Percentiles rank a stretch among this genome's conserved stretches.
Evolutionary conservation across 1,140 invertebrate genomes (phyloP).

Genomic region (Manduca sexta): DNA sequence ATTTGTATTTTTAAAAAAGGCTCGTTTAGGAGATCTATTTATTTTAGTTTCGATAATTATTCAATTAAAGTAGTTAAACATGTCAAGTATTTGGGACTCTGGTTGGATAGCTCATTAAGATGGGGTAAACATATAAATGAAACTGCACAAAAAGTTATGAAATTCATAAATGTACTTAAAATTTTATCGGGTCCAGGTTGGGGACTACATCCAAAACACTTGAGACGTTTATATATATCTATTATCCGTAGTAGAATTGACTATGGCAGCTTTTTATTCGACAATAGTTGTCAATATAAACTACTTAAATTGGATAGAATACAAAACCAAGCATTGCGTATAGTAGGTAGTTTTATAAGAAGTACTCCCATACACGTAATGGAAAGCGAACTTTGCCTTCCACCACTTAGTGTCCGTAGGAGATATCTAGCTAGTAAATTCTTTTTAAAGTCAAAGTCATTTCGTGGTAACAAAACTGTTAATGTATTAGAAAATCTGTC

Average conservation of each 20-base stretch:
- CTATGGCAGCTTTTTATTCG: neutral
- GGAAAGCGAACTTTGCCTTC: neutral
- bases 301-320: no score
- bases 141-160: neutral
- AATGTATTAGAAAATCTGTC: no score
- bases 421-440: neutral
- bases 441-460: neutral
- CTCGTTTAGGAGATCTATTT: no score
- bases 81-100: no score
- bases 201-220: constrained; percentile 18
- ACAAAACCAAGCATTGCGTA: no score
- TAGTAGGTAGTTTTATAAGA: no score
- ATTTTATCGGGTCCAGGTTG: constrained; percentile 13
- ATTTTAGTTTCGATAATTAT: no score
- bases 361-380: neutral
- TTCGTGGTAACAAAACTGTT: neutral
- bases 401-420: neutral
- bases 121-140: constrained; percentile 19
- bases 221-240: constrained; percentile 14
- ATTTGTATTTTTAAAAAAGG: constrained; percentile 7
- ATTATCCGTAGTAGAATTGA: neutral
- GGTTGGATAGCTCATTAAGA: constrained; percentile 10
- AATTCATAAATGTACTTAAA: constrained; percentile 18
- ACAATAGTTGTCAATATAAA: neutral
- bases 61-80: no score